A percentile compares a stretch with the other conserved stretches of the same genome.
These are phyloP conservation scores for Vicugna pacos DNA, from an alignment of 2,113 vertebrate species.

Conservation along the genomic window DNA sequence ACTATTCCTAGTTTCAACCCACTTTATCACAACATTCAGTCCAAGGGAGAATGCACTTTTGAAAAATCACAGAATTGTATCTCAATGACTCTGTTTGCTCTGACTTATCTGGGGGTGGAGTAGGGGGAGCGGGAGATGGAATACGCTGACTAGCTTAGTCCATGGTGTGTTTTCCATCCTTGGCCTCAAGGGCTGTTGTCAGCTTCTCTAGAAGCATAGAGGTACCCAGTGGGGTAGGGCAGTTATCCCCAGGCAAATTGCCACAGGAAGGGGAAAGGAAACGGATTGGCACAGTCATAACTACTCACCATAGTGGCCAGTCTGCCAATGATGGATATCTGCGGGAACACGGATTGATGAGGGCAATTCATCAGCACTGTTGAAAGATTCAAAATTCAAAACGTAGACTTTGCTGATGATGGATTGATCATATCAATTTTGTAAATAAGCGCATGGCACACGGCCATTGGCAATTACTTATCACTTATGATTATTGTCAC, in stretches of 20 bases:
- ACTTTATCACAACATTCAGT: not conserved
- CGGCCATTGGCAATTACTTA: not conserved
- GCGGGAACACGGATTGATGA: not conserved
- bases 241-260: not conserved
- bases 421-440: not conserved
- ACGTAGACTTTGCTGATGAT: not conserved
- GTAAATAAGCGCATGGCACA: not conserved
- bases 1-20: not conserved
- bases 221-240: not conserved
- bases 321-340: not conserved
- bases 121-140: too few species aligned
- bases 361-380: not conserved
- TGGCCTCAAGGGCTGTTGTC: not conserved
- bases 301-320: not conserved
- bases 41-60: not conserved
- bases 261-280: not conserved
- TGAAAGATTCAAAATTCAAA: constrained; percentile 24
- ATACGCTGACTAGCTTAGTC: not conserved
- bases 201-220: not conserved
- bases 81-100: not conserved
- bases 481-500: not conserved
- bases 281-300: not conserved
- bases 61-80: not conserved
- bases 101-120: not conserved
- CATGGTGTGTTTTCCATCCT: not conserved